phyloP scores from a whole-genome alignment of 2,113 vertebrate genomes.

The Sterna hirundo region DNA sequence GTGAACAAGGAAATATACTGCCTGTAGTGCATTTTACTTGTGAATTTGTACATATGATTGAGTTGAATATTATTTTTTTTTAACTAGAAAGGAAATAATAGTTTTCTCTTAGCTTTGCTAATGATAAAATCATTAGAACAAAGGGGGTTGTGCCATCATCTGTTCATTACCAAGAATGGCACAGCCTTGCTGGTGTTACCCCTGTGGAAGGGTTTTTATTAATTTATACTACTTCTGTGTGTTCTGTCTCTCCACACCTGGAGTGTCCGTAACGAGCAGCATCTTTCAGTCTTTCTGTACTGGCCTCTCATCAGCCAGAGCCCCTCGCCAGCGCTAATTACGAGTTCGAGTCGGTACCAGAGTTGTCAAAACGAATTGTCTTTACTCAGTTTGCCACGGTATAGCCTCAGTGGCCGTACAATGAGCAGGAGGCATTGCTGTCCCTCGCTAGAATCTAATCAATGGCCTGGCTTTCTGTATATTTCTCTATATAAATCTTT shows the following conservation, averaged over 20 bases:
- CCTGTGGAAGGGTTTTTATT: background rate
- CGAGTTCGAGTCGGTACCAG: too few species aligned
- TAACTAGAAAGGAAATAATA: too few species aligned
- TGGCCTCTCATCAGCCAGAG: background rate
- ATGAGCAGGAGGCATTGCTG: background rate
- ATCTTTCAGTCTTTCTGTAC: too few species aligned
- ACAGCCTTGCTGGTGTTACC: background rate
- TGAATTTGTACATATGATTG: background rate
- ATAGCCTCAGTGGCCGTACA: background rate
- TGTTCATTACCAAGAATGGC: background rate
- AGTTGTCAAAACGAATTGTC: background rate
- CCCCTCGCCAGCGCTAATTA: rapidly evolving
- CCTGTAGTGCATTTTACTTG: background rate
- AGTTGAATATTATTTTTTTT: background rate
- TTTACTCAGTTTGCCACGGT: background rate
- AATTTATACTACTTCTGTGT: background rate
- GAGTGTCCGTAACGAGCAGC: background rate
- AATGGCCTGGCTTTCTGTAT: background rate
- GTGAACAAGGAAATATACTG: background rate
- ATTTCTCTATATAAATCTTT: background rate
- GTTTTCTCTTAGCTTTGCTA: background rate
- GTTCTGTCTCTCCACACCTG: background rate
- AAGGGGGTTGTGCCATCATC: too few species aligned
- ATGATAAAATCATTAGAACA: background rate
- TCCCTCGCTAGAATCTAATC: background rate